Conservation (phyloP, 2,113 vertebrate genomes). For the Rhodinocichla rosea region DNA sequence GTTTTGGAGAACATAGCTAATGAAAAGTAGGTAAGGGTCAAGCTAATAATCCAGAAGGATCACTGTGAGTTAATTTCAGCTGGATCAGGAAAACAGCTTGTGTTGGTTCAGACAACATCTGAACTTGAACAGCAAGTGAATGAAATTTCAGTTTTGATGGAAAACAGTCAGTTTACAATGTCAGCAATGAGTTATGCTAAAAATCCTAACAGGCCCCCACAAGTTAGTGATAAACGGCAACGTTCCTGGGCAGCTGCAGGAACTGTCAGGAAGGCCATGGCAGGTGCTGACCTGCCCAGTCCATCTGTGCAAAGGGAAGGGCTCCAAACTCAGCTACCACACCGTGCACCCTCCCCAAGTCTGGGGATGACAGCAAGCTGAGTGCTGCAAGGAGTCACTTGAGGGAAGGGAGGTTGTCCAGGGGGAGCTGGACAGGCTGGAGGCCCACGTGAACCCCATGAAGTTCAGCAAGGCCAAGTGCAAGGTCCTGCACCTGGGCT, state of each 20-base stretch:
- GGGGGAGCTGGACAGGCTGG: neutral
- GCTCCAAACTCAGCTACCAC: neutral
- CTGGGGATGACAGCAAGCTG: neutral
- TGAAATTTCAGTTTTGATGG: neutral
- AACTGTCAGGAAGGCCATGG: neutral
- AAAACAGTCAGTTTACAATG: neutral
- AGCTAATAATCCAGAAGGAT: neutral
- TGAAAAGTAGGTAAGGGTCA: neutral
- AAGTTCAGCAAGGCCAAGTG: neutral
- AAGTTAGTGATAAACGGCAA: neutral
- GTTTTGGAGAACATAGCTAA: neutral
- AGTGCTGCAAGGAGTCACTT: neutral
- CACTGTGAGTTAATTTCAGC: neutral
- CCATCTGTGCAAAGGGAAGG: neutral
- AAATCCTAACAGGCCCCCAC: neutral
- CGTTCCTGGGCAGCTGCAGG: neutral
- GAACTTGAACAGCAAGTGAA: neutral
- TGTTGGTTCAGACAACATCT: neutral
- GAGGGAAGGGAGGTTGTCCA: neutral
- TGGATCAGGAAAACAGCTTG: neutral
- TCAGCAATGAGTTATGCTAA: neutral
- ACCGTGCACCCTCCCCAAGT: neutral
- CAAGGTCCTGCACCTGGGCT: neutral
- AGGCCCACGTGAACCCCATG: accelerated
- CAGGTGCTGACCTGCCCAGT: neutral